Percentiles rank a stretch among this genome's conserved stretches.
Evolutionary conservation across 92 coral and sea anemone genomes (phyloP).

Genomic region (Palythoa heliodiscus): DNA sequence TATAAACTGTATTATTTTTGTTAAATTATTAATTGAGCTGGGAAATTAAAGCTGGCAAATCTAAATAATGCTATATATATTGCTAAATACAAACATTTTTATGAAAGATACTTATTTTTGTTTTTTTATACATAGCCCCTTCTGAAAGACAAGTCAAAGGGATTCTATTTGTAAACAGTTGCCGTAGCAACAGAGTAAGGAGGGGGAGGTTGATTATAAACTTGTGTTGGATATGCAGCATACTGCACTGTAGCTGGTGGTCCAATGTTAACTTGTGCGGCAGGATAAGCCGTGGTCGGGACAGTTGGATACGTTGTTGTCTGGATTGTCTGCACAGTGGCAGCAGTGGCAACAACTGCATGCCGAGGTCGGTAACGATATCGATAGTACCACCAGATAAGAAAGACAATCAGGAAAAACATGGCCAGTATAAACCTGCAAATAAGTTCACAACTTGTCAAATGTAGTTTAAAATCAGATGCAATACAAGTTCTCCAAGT

Average conservation of each 20-base stretch:
- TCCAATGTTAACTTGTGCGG: slow-evolving; percentile 17
- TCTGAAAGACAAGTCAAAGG: neutral
- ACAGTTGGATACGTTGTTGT: slow-evolving; percentile 49
- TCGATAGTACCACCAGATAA: slow-evolving; percentile 97
- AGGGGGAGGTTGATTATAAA: slow-evolving; percentile 49
- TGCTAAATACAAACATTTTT: too few species aligned
- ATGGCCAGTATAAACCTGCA: slow-evolving; percentile 67
- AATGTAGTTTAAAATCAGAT: too few species aligned
- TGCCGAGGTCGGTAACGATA: slow-evolving; percentile 86
- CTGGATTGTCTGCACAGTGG: slow-evolving; percentile 46
- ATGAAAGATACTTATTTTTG: too few species aligned
- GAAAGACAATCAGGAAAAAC: slow-evolving; percentile 55
- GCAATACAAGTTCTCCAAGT: too few species aligned
- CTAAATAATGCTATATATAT: too few species aligned
- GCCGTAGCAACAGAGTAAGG: slow-evolving; percentile 53
- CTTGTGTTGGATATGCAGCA: slow-evolving; percentile 34
- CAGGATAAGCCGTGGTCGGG: slow-evolving; percentile 13
- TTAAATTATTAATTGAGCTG: too few species aligned
- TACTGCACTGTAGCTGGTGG: slow-evolving; percentile 15
- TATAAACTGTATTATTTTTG: too few species aligned
- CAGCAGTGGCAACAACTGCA: slow-evolving; percentile 40
- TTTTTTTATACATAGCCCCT: neutral
- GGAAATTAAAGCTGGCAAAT: too few species aligned
- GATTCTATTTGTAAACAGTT: slow-evolving; percentile 25
- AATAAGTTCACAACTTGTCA: neutral